Evolutionary conservation across 2,888 invertebrate genomes (phyloP).

Genomic region (Helobdella robusta): DNA sequence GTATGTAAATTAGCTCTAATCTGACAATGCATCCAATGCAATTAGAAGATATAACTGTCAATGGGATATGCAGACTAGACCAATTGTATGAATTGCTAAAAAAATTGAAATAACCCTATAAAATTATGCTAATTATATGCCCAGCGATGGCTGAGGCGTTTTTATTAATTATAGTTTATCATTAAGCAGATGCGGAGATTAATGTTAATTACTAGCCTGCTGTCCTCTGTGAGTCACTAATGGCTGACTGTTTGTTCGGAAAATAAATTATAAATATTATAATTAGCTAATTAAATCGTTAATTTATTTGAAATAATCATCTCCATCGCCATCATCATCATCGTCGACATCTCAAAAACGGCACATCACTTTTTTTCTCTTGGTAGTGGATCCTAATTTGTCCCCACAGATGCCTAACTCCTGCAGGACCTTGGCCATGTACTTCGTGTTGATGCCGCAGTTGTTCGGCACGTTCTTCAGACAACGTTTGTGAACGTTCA

Average conservation of each 20-base stretch:
- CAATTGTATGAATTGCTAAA: no score
- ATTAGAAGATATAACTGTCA: no score
- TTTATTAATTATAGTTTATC: no score
- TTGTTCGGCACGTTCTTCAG: slow-evolving; percentile 98
- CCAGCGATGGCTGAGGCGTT: no score
- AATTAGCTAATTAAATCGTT: not conserved
- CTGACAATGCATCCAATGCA: no score
- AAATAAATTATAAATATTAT: no score
- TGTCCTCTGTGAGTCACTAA: slow-evolving; percentile 18
- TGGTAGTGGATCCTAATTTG: slow-evolving; percentile 16
- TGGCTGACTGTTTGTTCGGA: slow-evolving; percentile 20
- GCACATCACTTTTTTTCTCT: slow-evolving; percentile 20
- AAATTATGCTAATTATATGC: no score
- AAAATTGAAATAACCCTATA: no score
- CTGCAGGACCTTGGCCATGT: slow-evolving; percentile 61
- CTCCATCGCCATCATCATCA: not conserved
- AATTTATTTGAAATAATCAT: not conserved
- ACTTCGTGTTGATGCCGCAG: slow-evolving; percentile 93
- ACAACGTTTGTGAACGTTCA: slow-evolving; percentile 97
- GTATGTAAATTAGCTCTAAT: no score
- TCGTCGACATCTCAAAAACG: not conserved
- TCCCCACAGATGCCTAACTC: slow-evolving; percentile 26
- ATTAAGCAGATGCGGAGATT: no score
- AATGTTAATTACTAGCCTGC: no score
- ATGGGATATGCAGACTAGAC: no score